Evolutionary conservation across 2,888 invertebrate genomes (phyloP), one percentile per base, ranked within the genome.

Genomic region (Escarpia spicata): DNA sequence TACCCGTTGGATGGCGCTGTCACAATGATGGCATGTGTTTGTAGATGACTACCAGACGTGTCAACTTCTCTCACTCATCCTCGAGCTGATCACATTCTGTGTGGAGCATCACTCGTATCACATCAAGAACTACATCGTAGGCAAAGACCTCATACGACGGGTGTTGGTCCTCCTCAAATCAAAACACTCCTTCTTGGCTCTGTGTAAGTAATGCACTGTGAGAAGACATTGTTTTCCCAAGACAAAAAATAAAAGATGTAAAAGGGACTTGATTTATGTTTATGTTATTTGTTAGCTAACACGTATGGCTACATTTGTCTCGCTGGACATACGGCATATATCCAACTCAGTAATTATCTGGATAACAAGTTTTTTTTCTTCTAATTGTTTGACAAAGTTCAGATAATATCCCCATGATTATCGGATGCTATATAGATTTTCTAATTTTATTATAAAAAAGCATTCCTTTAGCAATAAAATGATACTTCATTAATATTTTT

Each of bases 71-170:
- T 98, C 99, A 93, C 97, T 99, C 95, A 99, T 99, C 94, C 97
- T 99, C 95, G 99, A 99, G 96, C 97, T 99, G 95, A 97, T 99
- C 94, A 98, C 99, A 90, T 99, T 99, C 97, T 99, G 99, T 97
- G 99, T 99, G 92, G 99, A 99, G 96, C 99, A 99, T 97, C 99
- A 99, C 97, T 98, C 98, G 93, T 99, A 99, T 97, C 99, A 99
- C 97, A 99, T 99, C 97, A 99, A 99, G 97, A 99, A 99, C 96
- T 99, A 99, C 97, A 98, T 99, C 97, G 97, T 99, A 96, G 98
- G 98, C 97, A 99, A 99, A 97, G 99, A 99, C 97, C 97, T 99
- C 95, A 97, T 99, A 94, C 98, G 98, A 96, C 98, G 98, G 96
- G 98, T 99, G 96, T 97, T 99, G 95, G 98, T 99, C 95, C 97